phyloP scores from a whole-genome alignment of 2,797 vertebrate genomes.

The Clarias platycephalus region DNA sequence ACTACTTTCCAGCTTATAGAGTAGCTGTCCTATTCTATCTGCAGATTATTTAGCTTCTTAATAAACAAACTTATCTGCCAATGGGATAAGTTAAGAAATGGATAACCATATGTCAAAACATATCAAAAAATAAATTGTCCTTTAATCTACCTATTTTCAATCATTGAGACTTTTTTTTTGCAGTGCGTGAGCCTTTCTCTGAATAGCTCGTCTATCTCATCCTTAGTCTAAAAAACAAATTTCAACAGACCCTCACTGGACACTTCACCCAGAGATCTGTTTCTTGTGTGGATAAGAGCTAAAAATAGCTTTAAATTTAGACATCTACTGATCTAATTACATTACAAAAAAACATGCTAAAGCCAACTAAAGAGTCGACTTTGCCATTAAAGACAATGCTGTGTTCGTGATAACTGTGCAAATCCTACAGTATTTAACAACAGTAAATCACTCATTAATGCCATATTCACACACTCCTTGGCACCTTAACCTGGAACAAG shows the following conservation, averaged over 20 bases:
- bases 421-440: not conserved
- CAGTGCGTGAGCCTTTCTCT: not conserved
- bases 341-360: conserved; percentile 44
- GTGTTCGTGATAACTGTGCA: conserved; percentile 5
- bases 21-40: not conserved
- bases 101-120: not conserved
- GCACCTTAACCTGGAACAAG: not conserved
- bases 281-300: conserved; percentile 26
- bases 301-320: conserved; percentile 53
- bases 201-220: conserved; percentile 1
- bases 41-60: not conserved
- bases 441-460: not conserved
- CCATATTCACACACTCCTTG: not conserved
- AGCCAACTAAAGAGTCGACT: conserved; percentile 13
- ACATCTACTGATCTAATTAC: conserved; percentile 52
- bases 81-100: not conserved
- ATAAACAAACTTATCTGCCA: not conserved
- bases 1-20: not conserved
- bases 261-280: conserved; percentile 36
- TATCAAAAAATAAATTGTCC: not conserved
- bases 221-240: conserved; percentile 20
- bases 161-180: too few species aligned
- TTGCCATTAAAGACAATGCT: conserved; percentile 29
- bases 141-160: not conserved
- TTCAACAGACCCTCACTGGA: conserved; percentile 31